Evolutionary conservation across 2,888 invertebrate species (phyloP).

Genomic region (Loripinus fragilis): DNA sequence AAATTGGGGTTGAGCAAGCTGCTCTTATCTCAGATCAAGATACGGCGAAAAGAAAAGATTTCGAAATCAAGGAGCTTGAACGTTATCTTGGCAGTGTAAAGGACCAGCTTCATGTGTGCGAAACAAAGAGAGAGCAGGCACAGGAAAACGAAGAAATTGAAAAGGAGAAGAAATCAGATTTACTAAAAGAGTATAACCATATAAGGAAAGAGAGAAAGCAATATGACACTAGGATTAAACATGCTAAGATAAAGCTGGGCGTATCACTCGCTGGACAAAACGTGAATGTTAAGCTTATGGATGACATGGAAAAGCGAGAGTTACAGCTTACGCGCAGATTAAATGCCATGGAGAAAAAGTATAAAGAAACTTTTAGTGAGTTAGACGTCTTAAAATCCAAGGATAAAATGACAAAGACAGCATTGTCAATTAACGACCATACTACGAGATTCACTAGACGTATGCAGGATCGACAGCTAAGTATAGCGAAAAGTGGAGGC

Average conservation of each 20-base stretch:
- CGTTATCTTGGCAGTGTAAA: conserved; percentile 34
- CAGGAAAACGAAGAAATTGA: conserved; percentile 40
- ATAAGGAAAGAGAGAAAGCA: conserved; percentile 47
- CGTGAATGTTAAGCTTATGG: conserved; percentile 40
- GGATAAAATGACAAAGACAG: conserved; percentile 59
- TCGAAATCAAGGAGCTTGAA: conserved; percentile 37
- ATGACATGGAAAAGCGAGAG: conserved; percentile 38
- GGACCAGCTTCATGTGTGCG: conserved; percentile 29
- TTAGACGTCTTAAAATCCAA: conserved; percentile 51
- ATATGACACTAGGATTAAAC: conserved; percentile 49
- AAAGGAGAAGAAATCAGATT: conserved; percentile 31
- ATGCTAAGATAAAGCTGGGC: conserved; percentile 43
- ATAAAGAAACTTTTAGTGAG: conserved; percentile 40
- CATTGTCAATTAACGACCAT: conserved; percentile 52
- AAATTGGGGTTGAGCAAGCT: conserved; percentile 37
- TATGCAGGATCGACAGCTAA: conserved; percentile 29
- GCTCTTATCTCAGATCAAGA: conserved; percentile 36
- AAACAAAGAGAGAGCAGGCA: conserved; percentile 34
- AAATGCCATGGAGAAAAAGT: conserved; percentile 40
- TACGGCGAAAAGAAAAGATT: conserved; percentile 28
- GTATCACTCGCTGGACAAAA: conserved; percentile 49
- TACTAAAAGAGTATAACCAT: conserved; percentile 29
- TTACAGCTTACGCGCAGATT: conserved; percentile 39
- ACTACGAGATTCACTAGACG: conserved; percentile 16
- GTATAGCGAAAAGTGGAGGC: conserved; percentile 47